phyloP scores from a whole-genome alignment of 2,113 vertebrate species.

The Cygnus atratus region DNA sequence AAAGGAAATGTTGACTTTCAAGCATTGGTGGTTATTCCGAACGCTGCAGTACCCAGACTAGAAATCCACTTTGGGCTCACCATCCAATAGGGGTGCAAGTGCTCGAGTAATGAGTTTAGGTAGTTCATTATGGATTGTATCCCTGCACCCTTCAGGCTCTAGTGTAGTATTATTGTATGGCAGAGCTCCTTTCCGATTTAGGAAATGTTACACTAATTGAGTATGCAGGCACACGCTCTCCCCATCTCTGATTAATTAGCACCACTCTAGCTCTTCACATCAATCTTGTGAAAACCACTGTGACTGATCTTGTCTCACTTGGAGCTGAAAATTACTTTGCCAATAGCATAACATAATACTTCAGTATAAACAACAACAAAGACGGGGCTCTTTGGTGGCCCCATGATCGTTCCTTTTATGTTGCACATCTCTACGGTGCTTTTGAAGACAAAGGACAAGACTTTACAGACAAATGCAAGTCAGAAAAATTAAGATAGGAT shows the following conservation, averaged over 20 bases:
- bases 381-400: constrained; percentile 16
- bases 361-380: constrained; percentile 73
- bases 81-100: neutral
- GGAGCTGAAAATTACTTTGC: constrained; percentile 80
- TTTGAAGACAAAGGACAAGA: constrained; percentile 64
- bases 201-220: constrained; percentile 75
- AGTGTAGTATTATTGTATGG: neutral
- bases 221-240: constrained; percentile 72
- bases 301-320: constrained; percentile 75
- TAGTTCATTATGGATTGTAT: neutral
- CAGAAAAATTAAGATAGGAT: constrained; percentile 17
- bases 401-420: constrained; percentile 52
- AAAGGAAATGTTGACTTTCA: neutral
- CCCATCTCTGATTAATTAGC: constrained; percentile 88
- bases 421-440: constrained; percentile 48
- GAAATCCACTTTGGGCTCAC: neutral
- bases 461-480: neutral
- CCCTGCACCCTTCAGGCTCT: constrained; percentile 8
- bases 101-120: neutral
- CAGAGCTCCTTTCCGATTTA: constrained; percentile 62
- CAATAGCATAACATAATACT: constrained; percentile 73
- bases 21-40: neutral
- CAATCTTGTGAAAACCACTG: constrained; percentile 75
- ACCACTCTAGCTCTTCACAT: constrained; percentile 75
- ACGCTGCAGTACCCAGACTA: neutral